Base-by-base conservation (phyloP, 2,113 vertebrate species). In the Lepus americanus region DNA sequence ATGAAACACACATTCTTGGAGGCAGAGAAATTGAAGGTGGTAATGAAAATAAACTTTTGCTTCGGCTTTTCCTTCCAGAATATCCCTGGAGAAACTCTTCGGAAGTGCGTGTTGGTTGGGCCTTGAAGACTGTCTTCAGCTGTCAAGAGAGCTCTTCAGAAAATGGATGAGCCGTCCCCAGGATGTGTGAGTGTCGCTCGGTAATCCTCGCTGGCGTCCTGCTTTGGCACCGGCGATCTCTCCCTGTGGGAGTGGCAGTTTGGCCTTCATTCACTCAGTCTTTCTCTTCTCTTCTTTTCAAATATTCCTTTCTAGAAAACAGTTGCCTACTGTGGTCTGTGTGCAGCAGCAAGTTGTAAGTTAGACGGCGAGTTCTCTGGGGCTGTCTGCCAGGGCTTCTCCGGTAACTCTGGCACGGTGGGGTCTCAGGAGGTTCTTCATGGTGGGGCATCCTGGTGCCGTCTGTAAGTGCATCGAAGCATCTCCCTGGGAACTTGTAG, bases 71-170 rank as follows among this genome's bases (percentile, higher is more conserved):
- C 23, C n/a, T 98, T 97, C 61, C 98, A 99, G 98, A 90, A 1
- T 27, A 6, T 96, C 96, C 84, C 90, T 98, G 95, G 97, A 97
- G 95, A 97, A 91, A 83, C 49, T 98, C 78, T 92, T 98, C 90
- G 80, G 44, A 94, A 94, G 92, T 90, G 98, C 97, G 0, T 98
- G 98, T 95, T 98, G 96, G 97, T 94, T 99, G 95, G 98, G 98
- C 66, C 96, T 98, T 55, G 98, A 98, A 33, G 98, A 99, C 61
- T 99, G 98, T 96, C 97, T 99, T 87, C 96, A 98, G n/a, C 89
- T 98, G 39, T 98, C 98, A 51, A 97, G 96, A 94, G 97, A 98
- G 82, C 95, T 99, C 23, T 99, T 98, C 94, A 74, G 87, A 77
- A 98, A 98, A 36, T 98, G 98, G 98, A 98, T 98, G 97, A 94